Conservation (phyloP, 2,113 vertebrate genomes). For the Centropristis striata region DNA sequence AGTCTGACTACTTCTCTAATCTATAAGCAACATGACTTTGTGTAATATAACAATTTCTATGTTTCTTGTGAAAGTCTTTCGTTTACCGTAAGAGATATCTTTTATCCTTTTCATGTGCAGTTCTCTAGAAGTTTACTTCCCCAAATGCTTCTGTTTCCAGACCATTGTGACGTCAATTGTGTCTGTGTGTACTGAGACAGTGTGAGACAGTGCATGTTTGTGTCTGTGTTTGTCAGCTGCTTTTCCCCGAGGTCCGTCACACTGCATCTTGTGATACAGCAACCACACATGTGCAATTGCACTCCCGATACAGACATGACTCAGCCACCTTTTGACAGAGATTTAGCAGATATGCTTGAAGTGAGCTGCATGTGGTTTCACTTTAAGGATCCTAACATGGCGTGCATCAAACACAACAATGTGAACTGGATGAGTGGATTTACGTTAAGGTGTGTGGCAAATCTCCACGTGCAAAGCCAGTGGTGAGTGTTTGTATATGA, state of each 20-base stretch:
- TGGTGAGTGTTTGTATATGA: constrained; percentile 28
- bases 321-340: constrained; percentile 65
- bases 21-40: neutral
- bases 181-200: neutral
- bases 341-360: constrained; percentile 62
- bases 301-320: constrained; percentile 42
- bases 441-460: constrained; percentile 57
- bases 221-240: constrained; percentile 50
- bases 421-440: constrained; percentile 59
- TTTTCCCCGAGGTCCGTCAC: constrained; percentile 43
- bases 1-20: constrained; percentile 14
- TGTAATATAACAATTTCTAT: neutral
- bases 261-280: constrained; percentile 67
- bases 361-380: constrained; percentile 64
- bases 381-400: constrained; percentile 49
- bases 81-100: neutral
- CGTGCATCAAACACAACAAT: constrained; percentile 57
- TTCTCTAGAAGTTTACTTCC: constrained; percentile 44
- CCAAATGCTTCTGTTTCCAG: constrained; percentile 27
- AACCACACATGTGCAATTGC: constrained; percentile 54
- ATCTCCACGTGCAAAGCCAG: constrained; percentile 16
- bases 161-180: constrained; percentile 39
- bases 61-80: neutral
- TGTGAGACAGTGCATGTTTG: constrained; percentile 20
- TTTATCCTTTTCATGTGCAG: neutral